Evolutionary conservation across 2,797 vertebrate species (phyloP).

Genomic region (Xiphorhynchus erythropygius): DNA sequence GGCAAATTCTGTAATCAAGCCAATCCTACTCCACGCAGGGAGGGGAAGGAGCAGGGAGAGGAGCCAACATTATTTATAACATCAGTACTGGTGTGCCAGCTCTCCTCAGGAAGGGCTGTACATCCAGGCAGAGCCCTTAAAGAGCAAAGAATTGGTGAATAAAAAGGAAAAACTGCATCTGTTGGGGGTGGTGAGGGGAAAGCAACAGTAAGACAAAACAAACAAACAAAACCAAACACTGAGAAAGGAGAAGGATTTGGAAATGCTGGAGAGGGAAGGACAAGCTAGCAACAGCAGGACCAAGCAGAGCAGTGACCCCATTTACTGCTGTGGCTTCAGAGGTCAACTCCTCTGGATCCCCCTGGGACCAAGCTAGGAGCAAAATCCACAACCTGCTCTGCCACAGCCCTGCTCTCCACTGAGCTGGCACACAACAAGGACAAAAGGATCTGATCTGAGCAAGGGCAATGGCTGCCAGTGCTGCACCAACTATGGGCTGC

Average conservation of each 20-base stretch:
- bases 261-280: not conserved
- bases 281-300: not conserved
- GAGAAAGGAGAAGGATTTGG: not conserved
- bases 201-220: not conserved
- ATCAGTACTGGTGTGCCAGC: constrained; percentile 36
- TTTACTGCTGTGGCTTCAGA: not conserved
- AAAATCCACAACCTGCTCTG: not conserved
- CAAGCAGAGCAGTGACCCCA: not conserved
- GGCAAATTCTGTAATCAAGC: constrained; percentile 19
- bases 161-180: constrained; percentile 28
- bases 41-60: constrained; percentile 39
- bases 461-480: not conserved
- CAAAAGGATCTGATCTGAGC: not conserved
- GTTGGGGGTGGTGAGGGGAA: not conserved
- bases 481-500: not conserved
- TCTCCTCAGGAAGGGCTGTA: constrained; percentile 53
- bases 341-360: not conserved
- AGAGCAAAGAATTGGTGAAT: not conserved
- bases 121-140: constrained; percentile 13
- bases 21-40: not conserved
- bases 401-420: not conserved
- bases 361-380: not conserved
- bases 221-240: not conserved
- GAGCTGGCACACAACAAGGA: not conserved
- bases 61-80: constrained; percentile 61